phyloP scores from a whole-genome alignment of 2,888 invertebrate genomes.

The Microplitis manilae region DNA sequence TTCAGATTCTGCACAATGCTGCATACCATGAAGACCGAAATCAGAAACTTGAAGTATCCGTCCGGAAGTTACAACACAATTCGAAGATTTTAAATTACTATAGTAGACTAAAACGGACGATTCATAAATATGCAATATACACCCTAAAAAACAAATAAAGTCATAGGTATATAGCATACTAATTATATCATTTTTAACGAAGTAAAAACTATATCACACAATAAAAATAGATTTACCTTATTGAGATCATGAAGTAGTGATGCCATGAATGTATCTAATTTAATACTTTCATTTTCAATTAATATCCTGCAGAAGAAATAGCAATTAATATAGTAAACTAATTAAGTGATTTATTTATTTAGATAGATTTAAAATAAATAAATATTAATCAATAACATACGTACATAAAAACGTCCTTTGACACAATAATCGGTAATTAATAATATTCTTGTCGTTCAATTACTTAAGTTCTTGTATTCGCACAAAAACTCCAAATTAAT shows the following conservation, averaged over 20 bases:
- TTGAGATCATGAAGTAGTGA: conserved; percentile 98
- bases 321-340: background rate
- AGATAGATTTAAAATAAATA: background rate
- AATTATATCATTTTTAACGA: too few species aligned
- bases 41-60: conserved; percentile 98
- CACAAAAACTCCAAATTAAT: conserved; percentile 88
- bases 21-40: conserved; percentile 94
- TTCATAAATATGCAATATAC: conserved; percentile 92
- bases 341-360: too few species aligned
- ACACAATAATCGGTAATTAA: conserved; percentile 98
- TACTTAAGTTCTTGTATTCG: conserved; percentile 92
- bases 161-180: too few species aligned
- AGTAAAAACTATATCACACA: too few species aligned
- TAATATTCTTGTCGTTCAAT: conserved; percentile 88
- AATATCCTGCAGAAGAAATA: conserved; percentile 81
- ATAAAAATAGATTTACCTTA: conserved; percentile 78
- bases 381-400: conserved; percentile 61
- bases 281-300: conserved; percentile 98
- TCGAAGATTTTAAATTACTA: conserved; percentile 98
- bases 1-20: conserved; percentile 89
- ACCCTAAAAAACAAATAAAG: conserved; percentile 76
- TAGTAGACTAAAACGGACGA: conserved; percentile 88
- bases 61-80: conserved; percentile 97
- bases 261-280: conserved; percentile 97
- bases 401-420: conserved; percentile 97